Evolutionary conservation across 2,797 vertebrate genomes (phyloP).

Genomic region (Channallabes apus): DNA sequence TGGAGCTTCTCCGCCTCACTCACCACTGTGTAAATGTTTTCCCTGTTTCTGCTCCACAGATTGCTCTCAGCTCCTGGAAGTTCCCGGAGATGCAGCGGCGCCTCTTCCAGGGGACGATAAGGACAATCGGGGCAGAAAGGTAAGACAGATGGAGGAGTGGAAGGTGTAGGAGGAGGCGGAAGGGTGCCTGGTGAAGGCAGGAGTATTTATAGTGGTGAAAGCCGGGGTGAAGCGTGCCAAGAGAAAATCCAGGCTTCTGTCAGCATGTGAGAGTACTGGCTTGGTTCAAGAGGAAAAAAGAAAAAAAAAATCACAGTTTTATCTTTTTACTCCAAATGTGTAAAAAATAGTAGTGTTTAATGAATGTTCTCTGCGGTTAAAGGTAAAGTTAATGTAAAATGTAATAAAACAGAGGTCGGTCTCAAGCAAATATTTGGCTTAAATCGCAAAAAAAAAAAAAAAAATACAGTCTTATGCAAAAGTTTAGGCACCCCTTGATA

Average conservation of each 20-base stretch:
- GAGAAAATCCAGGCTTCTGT: constrained; percentile 19
- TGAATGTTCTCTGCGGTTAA: too few relatives aligned
- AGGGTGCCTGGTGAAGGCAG: constrained; percentile 10
- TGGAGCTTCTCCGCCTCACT: constrained; percentile 3
- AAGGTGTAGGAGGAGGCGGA: constrained; percentile 26
- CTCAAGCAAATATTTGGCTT: too few relatives aligned
- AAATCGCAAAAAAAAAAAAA: too few relatives aligned
- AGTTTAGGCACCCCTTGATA: too few relatives aligned
- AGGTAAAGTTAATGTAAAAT: too few relatives aligned
- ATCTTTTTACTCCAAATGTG: too few relatives aligned
- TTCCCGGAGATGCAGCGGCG: constrained; percentile 20
- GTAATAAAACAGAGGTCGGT: too few relatives aligned
- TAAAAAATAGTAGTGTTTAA: too few relatives aligned
- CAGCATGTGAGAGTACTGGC: not conserved
- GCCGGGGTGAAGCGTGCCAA: not conserved
- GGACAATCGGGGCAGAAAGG: constrained; percentile 42
- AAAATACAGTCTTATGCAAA: too few relatives aligned
- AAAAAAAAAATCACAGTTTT: too few relatives aligned
- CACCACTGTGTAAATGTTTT: not conserved
- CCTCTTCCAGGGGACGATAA: constrained; percentile 43
- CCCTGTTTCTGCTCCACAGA: constrained; percentile 42
- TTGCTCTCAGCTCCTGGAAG: constrained; percentile 34
- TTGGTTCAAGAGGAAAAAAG: not conserved
- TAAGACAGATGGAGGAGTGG: constrained; percentile 43
- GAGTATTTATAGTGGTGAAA: constrained; percentile 3